Conservation (phyloP, 1,140 invertebrate species). For the Pollicipes pollicipes region DNA sequence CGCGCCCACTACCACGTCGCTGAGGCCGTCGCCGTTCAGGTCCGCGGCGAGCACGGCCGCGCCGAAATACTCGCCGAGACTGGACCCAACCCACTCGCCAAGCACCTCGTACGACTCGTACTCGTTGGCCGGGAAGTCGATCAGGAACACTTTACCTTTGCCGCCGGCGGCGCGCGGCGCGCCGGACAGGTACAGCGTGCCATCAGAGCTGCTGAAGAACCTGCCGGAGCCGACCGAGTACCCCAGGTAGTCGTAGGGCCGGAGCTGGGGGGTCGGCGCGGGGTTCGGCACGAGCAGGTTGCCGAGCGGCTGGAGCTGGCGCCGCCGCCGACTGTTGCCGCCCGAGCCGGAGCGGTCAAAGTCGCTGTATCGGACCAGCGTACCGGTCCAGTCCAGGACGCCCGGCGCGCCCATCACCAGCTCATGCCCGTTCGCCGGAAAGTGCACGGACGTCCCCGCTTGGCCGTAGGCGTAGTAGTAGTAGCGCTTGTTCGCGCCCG, state of each 20-base stretch:
- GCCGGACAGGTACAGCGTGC: background rate
- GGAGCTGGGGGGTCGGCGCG: background rate
- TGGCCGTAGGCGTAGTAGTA: constrained; percentile 21
- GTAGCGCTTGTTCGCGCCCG: background rate
- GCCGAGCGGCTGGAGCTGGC: too few species aligned
- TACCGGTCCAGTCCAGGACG: constrained; percentile 25
- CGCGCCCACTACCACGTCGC: background rate
- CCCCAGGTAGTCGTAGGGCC: background rate
- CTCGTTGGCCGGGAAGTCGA: background rate
- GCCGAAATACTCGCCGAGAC: background rate
- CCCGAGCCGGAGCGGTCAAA: background rate
- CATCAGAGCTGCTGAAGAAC: background rate
- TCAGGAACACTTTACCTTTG: background rate
- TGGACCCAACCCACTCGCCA: background rate
- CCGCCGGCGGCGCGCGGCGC: background rate
- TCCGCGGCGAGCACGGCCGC: background rate
- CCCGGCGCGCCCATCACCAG: constrained; percentile 27
- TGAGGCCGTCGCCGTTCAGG: background rate
- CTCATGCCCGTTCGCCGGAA: constrained; percentile 13
- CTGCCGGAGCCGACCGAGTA: background rate
- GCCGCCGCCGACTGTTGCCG: too few species aligned
- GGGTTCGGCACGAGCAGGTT: background rate
- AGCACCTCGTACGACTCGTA: background rate
- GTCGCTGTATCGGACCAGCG: background rate
- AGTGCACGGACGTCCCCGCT: constrained; percentile 21